phyloP scores from a whole-genome alignment of 2,888 invertebrate genomes.

The Nemotelus pantherinus region DNA sequence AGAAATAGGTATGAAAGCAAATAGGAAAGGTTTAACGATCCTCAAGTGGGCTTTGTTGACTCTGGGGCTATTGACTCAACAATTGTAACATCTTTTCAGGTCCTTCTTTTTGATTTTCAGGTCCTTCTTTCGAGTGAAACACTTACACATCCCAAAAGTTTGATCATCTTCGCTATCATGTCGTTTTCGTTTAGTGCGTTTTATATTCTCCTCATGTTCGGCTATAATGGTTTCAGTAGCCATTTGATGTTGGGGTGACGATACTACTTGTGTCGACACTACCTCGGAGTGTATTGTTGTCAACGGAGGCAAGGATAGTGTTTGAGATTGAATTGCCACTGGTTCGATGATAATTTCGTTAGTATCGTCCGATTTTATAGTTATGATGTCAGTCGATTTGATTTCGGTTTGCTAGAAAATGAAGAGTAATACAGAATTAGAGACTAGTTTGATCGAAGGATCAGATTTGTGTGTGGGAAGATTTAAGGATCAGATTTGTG shows the following conservation, averaged over 20 bases:
- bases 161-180: constrained; percentile 38
- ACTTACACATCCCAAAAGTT: constrained; percentile 30
- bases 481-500: not conserved
- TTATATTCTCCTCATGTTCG: constrained; percentile 13
- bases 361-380: constrained; percentile 25
- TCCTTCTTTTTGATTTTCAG: not conserved
- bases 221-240: not conserved
- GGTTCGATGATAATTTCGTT: constrained; percentile 38
- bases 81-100: too few relatives aligned
- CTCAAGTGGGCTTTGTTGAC: too few relatives aligned
- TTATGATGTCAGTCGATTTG: constrained; percentile 27
- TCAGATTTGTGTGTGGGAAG: not conserved
- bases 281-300: constrained; percentile 12
- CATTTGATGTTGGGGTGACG: not conserved
- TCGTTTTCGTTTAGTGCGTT: constrained; percentile 34
- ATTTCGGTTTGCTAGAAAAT: constrained; percentile 15
- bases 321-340: constrained; percentile 5
- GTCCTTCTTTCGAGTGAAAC: not conserved
- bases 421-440: not conserved
- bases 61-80: too few relatives aligned
- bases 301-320: constrained; percentile 18
- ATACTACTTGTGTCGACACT: not conserved
- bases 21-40: too few relatives aligned
- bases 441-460: not conserved
- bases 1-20: too few relatives aligned